Evolutionary conservation across 2,888 invertebrate species (phyloP), one percentile per base, ranked within the genome.

Genomic region (Asteroscopus sphinx): DNA sequence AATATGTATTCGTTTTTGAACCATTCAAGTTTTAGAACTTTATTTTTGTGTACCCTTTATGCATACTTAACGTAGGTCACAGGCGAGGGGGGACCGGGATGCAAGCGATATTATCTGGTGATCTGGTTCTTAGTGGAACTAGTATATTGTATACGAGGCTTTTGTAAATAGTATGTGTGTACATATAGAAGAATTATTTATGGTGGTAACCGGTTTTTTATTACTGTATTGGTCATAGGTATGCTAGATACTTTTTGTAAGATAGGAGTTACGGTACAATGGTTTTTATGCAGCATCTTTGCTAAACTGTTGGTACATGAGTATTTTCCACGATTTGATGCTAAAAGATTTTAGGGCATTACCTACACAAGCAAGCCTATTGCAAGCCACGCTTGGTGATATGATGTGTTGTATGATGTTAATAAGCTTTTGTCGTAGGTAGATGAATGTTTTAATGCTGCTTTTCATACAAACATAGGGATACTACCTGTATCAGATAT

Each of bases 1-100:
- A 75, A 80, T 88, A 83, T 87, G 90, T 88, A 83, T 73, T 76
- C 60, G 12, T 76, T 75, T 75, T 85, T 78, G 67, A 80, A 72
- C 84, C 84, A 81, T 81, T 82, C 79, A 67, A 76, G 80, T 78
- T 73, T 80, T 77, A 75, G 76, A 68, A 73, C 70, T 85, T 85
- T 86, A 84, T 90, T 88, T 84, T 84, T 86, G 84, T 84, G 78
- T 82, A 85, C 86, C 86, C 85, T 87, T 86, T 85, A 76, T 86
- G 86, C 86, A 87, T 89, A 83, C 87, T 82, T 79, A 74, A 71
- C 47, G 42, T 46, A 52, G 68, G 66, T 58, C 47, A 57, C 58
- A 63, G 72, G 68, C 69, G 68, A 63, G 72, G 68, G 68, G 68
- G 62, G 68, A 66, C 52, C 44, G 57, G 67, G 71, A 59, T 68